Conservation (phyloP, 1,140 invertebrate species). For the Euglossa dilemma region DNA sequence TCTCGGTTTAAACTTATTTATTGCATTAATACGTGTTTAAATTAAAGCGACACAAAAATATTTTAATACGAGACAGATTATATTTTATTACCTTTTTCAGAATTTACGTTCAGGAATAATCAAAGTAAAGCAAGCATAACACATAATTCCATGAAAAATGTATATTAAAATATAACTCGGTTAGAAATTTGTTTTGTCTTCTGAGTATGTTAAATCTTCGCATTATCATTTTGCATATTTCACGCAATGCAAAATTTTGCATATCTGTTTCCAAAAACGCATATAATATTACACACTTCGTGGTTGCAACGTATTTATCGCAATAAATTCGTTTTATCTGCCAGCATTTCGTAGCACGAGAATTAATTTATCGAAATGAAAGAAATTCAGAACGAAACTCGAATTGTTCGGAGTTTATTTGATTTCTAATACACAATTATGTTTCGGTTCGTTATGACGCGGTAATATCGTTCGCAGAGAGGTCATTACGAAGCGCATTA, state of each 20-base stretch:
- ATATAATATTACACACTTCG: neutral
- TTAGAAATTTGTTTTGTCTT: neutral
- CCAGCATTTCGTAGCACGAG: neutral
- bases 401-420: neutral
- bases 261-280: neutral
- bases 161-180: neutral
- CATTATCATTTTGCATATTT: neutral
- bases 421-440: conserved; percentile 9
- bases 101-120: neutral
- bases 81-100: too few relatives aligned
- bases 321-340: neutral
- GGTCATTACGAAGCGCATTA: conserved; percentile 42
- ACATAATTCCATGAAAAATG: neutral
- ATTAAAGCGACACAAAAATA: too few relatives aligned
- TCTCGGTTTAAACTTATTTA: too few relatives aligned
- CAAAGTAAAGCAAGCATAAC: too few relatives aligned
- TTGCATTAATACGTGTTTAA: too few relatives aligned
- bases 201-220: neutral
- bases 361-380: neutral
- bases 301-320: neutral
- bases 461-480: conserved; percentile 17
- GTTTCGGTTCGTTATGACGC: conserved; percentile 4
- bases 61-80: too few relatives aligned
- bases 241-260: neutral
- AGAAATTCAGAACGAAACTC: too few relatives aligned